phyloP scores from a whole-genome alignment of 2,888 invertebrate genomes.

The Fabriciana adippe region DNA sequence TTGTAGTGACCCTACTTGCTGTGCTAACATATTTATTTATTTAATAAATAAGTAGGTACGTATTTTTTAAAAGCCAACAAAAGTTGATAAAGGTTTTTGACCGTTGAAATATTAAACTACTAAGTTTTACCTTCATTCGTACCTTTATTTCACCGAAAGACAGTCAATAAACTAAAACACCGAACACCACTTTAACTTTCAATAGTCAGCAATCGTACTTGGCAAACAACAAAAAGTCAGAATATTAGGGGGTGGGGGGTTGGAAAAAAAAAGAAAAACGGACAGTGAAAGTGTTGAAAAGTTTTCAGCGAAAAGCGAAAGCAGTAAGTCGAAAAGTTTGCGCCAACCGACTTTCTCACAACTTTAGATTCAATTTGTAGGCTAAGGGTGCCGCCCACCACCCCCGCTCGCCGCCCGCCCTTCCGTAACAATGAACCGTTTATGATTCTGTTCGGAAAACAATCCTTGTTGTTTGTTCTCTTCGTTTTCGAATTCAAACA shows the following conservation, averaged over 20 bases:
- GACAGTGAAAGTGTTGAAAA: slow-evolving; percentile 71
- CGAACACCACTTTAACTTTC: slow-evolving; percentile 37
- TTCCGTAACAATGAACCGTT: slow-evolving; percentile 54
- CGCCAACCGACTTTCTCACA: slow-evolving; percentile 59
- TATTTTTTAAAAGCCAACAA: no score
- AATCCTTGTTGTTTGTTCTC: slow-evolving; percentile 35
- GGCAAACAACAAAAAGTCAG: slow-evolving; percentile 30
- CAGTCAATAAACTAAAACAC: slow-evolving; percentile 35
- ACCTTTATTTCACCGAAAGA: slow-evolving; percentile 10
- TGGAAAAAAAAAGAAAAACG: slow-evolving; percentile 50
- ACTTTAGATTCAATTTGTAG: slow-evolving; percentile 73
- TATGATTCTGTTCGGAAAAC: slow-evolving; percentile 49
- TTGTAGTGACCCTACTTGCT: no score
- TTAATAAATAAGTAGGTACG: no score
- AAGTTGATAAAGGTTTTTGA: not conserved
- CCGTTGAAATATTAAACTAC: slow-evolving; percentile 16
- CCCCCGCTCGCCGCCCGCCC: slow-evolving; percentile 40
- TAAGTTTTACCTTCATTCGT: slow-evolving; percentile 12
- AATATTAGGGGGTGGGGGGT: slow-evolving; percentile 12
- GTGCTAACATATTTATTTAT: no score
- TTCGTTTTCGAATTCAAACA: slow-evolving; percentile 28
- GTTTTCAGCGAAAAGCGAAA: slow-evolving; percentile 72
- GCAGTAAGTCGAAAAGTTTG: slow-evolving; percentile 68
- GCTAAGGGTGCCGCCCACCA: slow-evolving; percentile 49
- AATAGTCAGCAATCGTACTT: slow-evolving; percentile 36